phyloP scores from a whole-genome alignment of 37 sponge, comb jelly and placozoan species.

The Mnemiopsis leidyi region DNA sequence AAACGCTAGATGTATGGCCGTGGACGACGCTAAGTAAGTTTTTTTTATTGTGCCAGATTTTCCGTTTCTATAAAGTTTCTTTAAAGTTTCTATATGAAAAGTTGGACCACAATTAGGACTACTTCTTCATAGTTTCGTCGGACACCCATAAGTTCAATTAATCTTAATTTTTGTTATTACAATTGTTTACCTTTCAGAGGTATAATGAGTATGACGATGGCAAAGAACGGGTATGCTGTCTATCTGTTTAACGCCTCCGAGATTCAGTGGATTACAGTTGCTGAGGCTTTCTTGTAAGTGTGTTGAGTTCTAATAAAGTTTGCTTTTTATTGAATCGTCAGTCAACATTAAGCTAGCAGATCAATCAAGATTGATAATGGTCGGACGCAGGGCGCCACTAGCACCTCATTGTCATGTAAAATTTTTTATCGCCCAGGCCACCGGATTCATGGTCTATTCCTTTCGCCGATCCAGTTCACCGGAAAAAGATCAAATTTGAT shows the following conservation, averaged over 20 bases:
- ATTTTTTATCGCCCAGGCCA: too few species aligned
- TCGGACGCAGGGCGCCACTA: too few species aligned
- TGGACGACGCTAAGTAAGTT: not conserved
- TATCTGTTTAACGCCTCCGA: constrained; percentile 26
- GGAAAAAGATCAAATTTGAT: constrained; percentile 54
- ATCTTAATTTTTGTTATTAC: too few species aligned
- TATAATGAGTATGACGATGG: constrained; percentile 46
- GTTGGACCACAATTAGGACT: too few species aligned
- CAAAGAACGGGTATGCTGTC: constrained; percentile 34
- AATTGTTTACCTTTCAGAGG: constrained; percentile 18
- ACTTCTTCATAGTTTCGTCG: too few species aligned
- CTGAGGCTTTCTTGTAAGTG: constrained; percentile 54
- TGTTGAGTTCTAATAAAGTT: too few species aligned
- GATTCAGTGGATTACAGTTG: constrained; percentile 60
- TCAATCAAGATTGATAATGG: too few species aligned
- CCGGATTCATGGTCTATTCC: constrained; percentile 55
- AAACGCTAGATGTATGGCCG: constrained; percentile 17
- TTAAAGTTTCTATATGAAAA: too few species aligned
- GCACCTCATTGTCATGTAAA: too few species aligned
- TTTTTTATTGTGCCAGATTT: not conserved
- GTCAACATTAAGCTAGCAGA: too few species aligned
- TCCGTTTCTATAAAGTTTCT: too few species aligned
- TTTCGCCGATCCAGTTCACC: constrained; percentile 19
- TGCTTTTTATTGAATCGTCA: too few species aligned
- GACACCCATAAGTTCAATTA: not conserved